phyloP scores from a whole-genome alignment of 2,888 invertebrate species.

The Gasteruption jaculator region DNA sequence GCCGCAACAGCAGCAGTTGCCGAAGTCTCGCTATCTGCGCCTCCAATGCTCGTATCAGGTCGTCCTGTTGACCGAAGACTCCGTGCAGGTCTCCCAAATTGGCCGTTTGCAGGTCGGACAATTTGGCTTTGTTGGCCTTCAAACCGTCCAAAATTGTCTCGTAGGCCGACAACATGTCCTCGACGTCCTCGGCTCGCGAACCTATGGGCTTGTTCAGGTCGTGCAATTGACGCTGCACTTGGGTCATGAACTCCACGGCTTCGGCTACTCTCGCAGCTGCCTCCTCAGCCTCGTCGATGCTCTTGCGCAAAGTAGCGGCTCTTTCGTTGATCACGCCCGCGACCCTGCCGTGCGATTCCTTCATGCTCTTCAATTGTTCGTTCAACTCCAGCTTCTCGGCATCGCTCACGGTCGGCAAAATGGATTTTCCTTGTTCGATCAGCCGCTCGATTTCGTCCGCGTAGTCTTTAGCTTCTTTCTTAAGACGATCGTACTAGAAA shows the following conservation, averaged over 20 bases:
- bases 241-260: conserved; percentile 72
- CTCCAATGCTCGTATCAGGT: conserved; percentile 78
- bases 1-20: conserved; percentile 73
- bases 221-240: conserved; percentile 78
- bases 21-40: conserved; percentile 79
- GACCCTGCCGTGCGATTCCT: conserved; percentile 73
- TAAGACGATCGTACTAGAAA: conserved; percentile 66
- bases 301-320: conserved; percentile 67
- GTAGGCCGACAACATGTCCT: conserved; percentile 73
- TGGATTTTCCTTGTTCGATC: conserved; percentile 73
- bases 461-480: conserved; percentile 69
- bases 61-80: conserved; percentile 77
- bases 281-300: conserved; percentile 76
- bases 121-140: conserved; percentile 72
- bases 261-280: conserved; percentile 76
- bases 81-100: conserved; percentile 76
- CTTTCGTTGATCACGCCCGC: conserved; percentile 73
- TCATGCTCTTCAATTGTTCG: conserved; percentile 73
- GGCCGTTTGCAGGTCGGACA: conserved; percentile 72
- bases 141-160: conserved; percentile 74
- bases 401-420: conserved; percentile 76
- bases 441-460: conserved; percentile 71
- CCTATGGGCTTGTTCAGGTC: conserved; percentile 83
- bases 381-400: conserved; percentile 80
- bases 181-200: conserved; percentile 82